phyloP scores from a whole-genome alignment of 2,888 invertebrate genomes.

The Germaria angustata region DNA sequence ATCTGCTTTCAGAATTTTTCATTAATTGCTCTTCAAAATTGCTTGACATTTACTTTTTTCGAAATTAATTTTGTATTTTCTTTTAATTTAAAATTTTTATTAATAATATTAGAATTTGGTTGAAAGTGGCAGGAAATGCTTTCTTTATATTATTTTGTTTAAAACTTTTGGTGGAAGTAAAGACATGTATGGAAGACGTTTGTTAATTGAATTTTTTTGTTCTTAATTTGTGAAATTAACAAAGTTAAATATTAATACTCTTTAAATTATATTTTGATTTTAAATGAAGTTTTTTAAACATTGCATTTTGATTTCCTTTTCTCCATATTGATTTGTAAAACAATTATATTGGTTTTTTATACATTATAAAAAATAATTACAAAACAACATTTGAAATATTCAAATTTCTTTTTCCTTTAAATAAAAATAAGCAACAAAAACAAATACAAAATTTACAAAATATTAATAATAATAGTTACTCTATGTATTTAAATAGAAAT shows the following conservation, averaged over 20 bases:
- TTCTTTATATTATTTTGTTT: too few species aligned
- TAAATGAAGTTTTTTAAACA: constrained; percentile 41
- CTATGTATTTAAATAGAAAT: constrained; percentile 36
- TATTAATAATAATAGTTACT: constrained; percentile 57
- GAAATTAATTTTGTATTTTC: background rate
- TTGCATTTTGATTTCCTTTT: constrained; percentile 45
- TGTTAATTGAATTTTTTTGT: constrained; percentile 1
- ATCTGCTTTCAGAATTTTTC: background rate
- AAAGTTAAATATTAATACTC: constrained; percentile 35
- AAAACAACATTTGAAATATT: constrained; percentile 56
- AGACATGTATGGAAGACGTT: constrained; percentile 49
- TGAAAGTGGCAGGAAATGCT: too few species aligned
- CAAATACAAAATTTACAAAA: constrained; percentile 62
- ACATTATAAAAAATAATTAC: constrained; percentile 31
- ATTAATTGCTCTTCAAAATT: background rate
- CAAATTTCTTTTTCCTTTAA: constrained; percentile 51
- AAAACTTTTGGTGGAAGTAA: constrained; percentile 14
- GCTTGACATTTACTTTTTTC: background rate
- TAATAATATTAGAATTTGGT: too few species aligned
- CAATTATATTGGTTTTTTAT: constrained; percentile 18
- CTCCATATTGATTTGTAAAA: constrained; percentile 14
- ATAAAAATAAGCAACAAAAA: constrained; percentile 67
- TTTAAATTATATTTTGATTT: constrained; percentile 1
- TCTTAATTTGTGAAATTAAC: constrained; percentile 56
- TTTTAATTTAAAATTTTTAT: background rate